Percentiles rank a stretch among this genome's conserved stretches.
Conservation (phyloP, 2,797 vertebrate species). For the Amazona finschi region DNA sequence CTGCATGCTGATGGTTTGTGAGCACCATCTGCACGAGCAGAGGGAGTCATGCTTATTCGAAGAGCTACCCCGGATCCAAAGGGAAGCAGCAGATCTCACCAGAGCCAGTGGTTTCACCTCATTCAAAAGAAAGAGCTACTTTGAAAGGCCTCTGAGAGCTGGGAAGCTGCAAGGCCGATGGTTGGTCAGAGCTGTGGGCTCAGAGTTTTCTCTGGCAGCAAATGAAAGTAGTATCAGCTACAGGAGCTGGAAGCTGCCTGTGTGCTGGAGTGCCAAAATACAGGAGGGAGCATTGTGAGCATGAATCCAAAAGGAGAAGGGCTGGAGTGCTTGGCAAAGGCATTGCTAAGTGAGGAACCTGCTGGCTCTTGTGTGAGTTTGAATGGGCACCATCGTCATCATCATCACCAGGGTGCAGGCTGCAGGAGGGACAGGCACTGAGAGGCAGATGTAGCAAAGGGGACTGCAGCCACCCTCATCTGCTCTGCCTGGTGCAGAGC, state of each 20-base stretch:
- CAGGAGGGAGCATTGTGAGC: neutral
- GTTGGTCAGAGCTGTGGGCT: neutral
- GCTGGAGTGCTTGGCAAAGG: neutral
- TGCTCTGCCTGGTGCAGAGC: neutral
- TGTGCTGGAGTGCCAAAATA: neutral
- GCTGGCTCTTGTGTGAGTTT: neutral
- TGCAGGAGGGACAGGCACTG: neutral
- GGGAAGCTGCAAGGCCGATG: neutral
- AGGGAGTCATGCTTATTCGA: accelerated
- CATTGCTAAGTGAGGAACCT: neutral
- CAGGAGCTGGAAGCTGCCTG: slow-evolving; percentile 46
- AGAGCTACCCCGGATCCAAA: neutral
- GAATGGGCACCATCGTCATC: neutral
- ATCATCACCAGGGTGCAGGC: neutral
- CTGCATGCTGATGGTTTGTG: neutral
- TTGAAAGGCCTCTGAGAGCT: neutral
- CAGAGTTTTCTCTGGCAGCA: slow-evolving; percentile 51
- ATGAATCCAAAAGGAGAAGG: neutral
- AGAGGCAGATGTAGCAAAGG: neutral
- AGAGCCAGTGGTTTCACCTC: neutral
- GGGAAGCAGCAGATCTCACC: neutral
- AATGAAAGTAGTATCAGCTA: slow-evolving; percentile 32
- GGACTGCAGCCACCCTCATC: neutral
- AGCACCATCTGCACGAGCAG: neutral
- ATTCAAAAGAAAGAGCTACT: neutral